Evolutionary conservation across 37 sponge, comb jelly and placozoan species (phyloP), one percentile per base, ranked within the genome.

Genomic region (Mnemiopsis leidyi): DNA sequence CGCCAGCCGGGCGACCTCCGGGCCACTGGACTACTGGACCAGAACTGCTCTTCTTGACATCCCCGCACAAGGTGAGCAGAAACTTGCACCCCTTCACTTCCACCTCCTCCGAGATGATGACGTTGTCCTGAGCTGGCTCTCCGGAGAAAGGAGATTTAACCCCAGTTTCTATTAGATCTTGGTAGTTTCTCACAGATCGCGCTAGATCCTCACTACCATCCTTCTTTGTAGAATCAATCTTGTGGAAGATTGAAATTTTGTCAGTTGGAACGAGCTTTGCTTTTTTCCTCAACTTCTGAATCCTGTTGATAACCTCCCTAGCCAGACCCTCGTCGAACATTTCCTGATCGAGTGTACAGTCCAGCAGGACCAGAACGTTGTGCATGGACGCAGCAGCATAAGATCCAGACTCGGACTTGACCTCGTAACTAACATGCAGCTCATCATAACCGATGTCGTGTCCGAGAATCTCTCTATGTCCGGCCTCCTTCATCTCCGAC

Each of bases 261-360:
- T 85, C 90, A 85, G 90, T 85, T 23, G 90, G 83, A 20, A 77
- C 83, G 69, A 67, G 69, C 67, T 92, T 94, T 71, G 94, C 94
- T 37, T 69, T 92, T 93, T 98, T 98, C 92, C 99, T 95, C 48
- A 98, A 94, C 79, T 96, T 95, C 94, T 98, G 99, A 33, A 98
- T 95, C 68, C 95, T 95, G 95, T 98, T 98, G 69, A 97, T 93
- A 38, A 97, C 96, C 92, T 97, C 99, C 36, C 99, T 93, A 0
- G 97, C 95, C 23, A 96, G 92, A 0, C 99, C 99, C 93, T 98
- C 99, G 20, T 96, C 95, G 75, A 98, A 28, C 96, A 98, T 95
- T 61, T 95, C 94, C 92, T 95, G 95, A 21, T 94, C 94, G 31
- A 96, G 96, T 1, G 96, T 96, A 35, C 93, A 83, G 93, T 97